These are phyloP conservation scores for Dynastes hyllus DNA, from an alignment of 2,888 invertebrate genomes.

Conservation along the genomic window DNA sequence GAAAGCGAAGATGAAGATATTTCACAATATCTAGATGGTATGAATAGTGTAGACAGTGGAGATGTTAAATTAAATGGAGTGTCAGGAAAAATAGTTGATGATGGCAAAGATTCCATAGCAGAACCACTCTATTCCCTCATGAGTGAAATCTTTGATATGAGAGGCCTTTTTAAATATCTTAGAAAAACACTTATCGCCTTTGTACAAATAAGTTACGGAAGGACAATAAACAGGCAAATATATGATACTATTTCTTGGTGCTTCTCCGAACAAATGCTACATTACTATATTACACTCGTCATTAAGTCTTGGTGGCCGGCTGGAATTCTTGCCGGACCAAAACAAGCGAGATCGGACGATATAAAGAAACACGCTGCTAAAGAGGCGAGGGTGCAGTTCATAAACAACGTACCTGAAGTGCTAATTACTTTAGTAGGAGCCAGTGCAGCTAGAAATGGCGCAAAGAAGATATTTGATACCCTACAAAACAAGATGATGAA, in stretches of 20 bases:
- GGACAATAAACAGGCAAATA: conserved; percentile 93
- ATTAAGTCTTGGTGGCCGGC: conserved; percentile 94
- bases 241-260: conserved; percentile 90
- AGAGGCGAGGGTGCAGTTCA: conserved; percentile 80
- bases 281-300: conserved; percentile 88
- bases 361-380: conserved; percentile 81
- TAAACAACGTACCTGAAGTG: conserved; percentile 85
- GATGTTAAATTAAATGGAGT: conserved; percentile 70
- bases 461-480: conserved; percentile 89
- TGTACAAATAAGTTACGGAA: conserved; percentile 90
- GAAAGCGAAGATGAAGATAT: conserved; percentile 88
- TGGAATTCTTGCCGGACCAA: conserved; percentile 80
- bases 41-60: conserved; percentile 70
- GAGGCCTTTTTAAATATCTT: conserved; percentile 91
- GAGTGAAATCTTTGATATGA: conserved; percentile 92
- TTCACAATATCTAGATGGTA: conserved; percentile 83
- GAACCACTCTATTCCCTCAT: conserved; percentile 91
- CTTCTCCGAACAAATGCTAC: conserved; percentile 92
- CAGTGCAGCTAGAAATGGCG: conserved; percentile 87
- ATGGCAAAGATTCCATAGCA: conserved; percentile 88
- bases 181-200: conserved; percentile 91
- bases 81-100: conserved; percentile 71
- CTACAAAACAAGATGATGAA: conserved; percentile 90
- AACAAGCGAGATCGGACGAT: conserved; percentile 74
- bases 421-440: conserved; percentile 89